Conservation (phyloP, 2,113 vertebrate species). For the Zosterops japonicus region DNA sequence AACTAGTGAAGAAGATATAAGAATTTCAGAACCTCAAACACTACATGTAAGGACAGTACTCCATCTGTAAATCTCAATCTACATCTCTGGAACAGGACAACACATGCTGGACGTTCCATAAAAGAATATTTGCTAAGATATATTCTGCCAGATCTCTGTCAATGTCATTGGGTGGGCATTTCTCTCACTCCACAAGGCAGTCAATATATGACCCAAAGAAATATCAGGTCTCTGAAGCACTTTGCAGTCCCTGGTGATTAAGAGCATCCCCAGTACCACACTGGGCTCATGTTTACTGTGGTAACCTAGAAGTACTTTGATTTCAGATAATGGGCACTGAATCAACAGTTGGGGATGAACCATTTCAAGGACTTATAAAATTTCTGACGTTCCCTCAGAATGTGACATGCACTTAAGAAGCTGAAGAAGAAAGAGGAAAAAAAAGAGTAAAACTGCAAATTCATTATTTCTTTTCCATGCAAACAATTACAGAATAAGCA, state of each 20-base stretch:
- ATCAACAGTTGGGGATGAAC: not conserved
- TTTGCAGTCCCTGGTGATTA: not conserved
- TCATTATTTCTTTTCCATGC: not conserved
- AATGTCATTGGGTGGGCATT: not conserved
- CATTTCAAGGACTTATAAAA: not conserved
- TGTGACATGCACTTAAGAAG: not conserved
- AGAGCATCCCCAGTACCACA: not conserved
- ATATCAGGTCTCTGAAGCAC: not conserved
- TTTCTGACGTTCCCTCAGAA: constrained; percentile 12
- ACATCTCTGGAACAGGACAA: not conserved
- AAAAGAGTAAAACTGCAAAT: not conserved
- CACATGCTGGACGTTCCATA: accelerated
- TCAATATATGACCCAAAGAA: not conserved
- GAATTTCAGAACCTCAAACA: not conserved
- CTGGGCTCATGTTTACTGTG: not conserved
- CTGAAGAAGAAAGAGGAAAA: not conserved
- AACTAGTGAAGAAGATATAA: not conserved
- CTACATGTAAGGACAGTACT: not conserved
- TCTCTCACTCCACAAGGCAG: not conserved
- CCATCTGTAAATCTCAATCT: not conserved
- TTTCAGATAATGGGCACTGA: not conserved
- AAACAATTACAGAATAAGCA: not conserved
- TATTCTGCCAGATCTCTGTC: not conserved
- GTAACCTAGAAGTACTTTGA: not conserved
- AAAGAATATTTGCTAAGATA: not conserved